Base-by-base conservation (phyloP, 2,888 invertebrate genomes). In the Himalopsyche japonica region DNA sequence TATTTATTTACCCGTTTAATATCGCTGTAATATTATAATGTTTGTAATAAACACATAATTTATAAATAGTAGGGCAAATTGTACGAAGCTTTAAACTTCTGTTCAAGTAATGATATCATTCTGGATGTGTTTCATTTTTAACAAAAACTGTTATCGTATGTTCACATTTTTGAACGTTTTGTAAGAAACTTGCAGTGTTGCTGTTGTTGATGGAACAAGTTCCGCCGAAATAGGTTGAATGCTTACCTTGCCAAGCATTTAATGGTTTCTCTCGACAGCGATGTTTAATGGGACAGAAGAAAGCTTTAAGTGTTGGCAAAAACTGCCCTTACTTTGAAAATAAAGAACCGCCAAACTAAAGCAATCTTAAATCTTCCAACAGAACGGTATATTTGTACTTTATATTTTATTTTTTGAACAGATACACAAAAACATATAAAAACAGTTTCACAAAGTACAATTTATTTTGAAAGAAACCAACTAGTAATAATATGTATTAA, bases 201-300 rank as follows among this genome's bases (percentile, higher is more conserved):
- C 57, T 76, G 78, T 82, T 82, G 82, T 82, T 77, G 82, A 82
- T 76, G 47, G 49, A 82, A 30, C 77, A 77, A 82, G 34, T 77
- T 77, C 48, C 27, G 8, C 82, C 57, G 49, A 76, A 81, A 81
- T 57, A 57, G 81, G 81, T 64, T 64, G 57, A 49, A 57, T 57
- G 57, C 57, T 57, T 57, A 47, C 48, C 47, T 77, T 57, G 57
- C 57, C 57, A 57, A 30, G 77, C 76, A 47, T 37, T 82, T 82
- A 82, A 82, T 77, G 77, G 76, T 77, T 81, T 81, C 76, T 43
- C 81, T 77, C 27, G 32, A 76, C 37, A 47, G 77, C 48, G 47
- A 20, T n/a, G 79, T 24, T 43, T 30, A 79, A 43, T 48, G 79
- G 79, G 30, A 12, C 37, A 79, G 79, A 47, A 47, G 57, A 80